These are phyloP conservation scores for Vulpes vulpes DNA, from an alignment of 2,113 vertebrate species.

Conservation along the genomic window DNA sequence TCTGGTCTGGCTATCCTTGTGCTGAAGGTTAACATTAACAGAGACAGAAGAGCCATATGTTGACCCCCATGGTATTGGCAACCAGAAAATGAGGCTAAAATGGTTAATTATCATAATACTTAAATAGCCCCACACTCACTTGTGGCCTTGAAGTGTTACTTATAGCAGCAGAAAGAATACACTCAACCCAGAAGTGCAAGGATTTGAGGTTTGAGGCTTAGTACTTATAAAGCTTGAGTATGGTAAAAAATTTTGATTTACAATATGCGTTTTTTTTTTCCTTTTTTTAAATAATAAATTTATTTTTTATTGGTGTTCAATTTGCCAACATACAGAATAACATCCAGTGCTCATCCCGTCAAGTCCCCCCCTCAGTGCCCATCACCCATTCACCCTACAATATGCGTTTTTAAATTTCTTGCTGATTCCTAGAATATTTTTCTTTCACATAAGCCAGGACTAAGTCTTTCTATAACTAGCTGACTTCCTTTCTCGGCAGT, in stretches of 20 bases:
- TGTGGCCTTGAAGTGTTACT: not conserved
- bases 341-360: too few relatives aligned
- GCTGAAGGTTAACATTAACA: not conserved
- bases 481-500: not conserved
- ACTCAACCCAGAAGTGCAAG: not conserved
- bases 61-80: not conserved
- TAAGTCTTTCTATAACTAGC: not conserved
- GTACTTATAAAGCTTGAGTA: not conserved
- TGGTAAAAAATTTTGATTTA: not conserved
- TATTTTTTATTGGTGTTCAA: too few relatives aligned
- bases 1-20: not conserved
- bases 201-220: not conserved
- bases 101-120: not conserved
- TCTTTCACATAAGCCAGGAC: not conserved
- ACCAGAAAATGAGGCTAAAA: slow-evolving; percentile 36
- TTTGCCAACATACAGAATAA: too few relatives aligned
- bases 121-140: not conserved
- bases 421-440: not conserved
- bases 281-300: too few relatives aligned
- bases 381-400: not conserved
- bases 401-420: not conserved
- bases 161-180: not conserved
- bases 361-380: too few relatives aligned
- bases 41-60: not conserved
- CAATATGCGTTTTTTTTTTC: not conserved